These are phyloP conservation scores for Zenarchopterus dispar DNA, from an alignment of 2,797 vertebrate genomes.

Conservation along the genomic window DNA sequence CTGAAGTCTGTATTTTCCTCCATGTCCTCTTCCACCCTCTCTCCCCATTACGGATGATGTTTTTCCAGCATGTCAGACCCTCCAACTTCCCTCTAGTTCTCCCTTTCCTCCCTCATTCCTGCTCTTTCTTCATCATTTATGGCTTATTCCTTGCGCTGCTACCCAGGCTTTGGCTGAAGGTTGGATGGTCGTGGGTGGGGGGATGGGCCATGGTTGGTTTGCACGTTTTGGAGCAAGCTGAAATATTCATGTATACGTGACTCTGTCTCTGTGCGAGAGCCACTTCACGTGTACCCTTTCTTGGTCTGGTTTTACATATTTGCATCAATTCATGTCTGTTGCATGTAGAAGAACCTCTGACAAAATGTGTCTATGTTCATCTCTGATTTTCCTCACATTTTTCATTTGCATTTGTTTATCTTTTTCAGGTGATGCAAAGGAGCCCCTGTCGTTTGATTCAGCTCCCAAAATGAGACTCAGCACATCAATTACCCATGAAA, in stretches of 20 bases:
- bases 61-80: conserved; percentile 46
- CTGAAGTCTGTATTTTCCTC: conserved; percentile 55
- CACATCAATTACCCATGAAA: conserved; percentile 79
- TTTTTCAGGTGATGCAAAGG: conserved; percentile 67
- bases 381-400: conserved; percentile 10
- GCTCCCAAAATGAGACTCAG: conserved; percentile 71
- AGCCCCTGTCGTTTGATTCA: conserved; percentile 59
- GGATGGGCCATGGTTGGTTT: conserved; percentile 56
- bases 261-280: conserved; percentile 65
- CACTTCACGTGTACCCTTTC: conserved; percentile 63
- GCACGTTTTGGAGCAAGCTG: conserved; percentile 73
- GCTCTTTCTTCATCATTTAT: conserved; percentile 61
- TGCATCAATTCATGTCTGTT: conserved; percentile 34
- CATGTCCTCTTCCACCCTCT: conserved; percentile 28
- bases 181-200: conserved; percentile 36
- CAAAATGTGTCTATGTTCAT: conserved; percentile 19
- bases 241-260: conserved; percentile 82
- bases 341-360: conserved; percentile 17
- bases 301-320: conserved; percentile 4
- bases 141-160: conserved; percentile 45
- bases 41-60: conserved; percentile 40
- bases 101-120: conserved; percentile 8
- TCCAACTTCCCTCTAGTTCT: conserved; percentile 13
- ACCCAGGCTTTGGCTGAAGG: conserved; percentile 44
- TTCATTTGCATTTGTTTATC: not conserved